Evolutionary conservation across 2,113 vertebrate genomes (phyloP).

Genomic region (Herpetotheres cachinnans): DNA sequence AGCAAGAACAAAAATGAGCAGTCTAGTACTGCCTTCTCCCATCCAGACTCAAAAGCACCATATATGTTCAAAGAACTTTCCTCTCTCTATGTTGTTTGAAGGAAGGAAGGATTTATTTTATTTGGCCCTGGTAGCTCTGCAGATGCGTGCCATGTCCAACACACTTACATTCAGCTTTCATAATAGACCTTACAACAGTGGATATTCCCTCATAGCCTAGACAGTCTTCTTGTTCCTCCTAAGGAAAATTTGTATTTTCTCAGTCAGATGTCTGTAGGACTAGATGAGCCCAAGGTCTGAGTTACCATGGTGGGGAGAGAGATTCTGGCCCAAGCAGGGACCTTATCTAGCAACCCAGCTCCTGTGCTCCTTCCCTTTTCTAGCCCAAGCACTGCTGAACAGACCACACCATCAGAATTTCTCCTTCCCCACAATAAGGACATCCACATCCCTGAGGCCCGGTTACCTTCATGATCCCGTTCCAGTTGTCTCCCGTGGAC

Average conservation of each 20-base stretch:
- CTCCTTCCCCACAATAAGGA: not conserved
- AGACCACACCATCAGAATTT: not conserved
- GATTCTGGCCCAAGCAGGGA: not conserved
- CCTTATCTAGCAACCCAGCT: not conserved
- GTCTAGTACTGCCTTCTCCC: not conserved
- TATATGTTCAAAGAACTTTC: not conserved
- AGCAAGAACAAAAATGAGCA: not conserved
- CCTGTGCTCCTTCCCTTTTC: not conserved
- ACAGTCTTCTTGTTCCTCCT: not conserved
- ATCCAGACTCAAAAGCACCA: not conserved
- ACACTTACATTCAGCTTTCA: not conserved
- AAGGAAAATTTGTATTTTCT: not conserved
- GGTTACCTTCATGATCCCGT: conserved; percentile 98
- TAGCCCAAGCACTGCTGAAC: not conserved
- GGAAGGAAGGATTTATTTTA: not conserved
- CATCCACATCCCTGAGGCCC: not conserved
- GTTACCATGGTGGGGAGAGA: not conserved
- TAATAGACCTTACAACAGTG: not conserved
- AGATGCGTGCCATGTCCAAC: not conserved
- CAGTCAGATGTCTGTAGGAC: not conserved
- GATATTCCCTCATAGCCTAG: not conserved
- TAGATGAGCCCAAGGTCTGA: not conserved
- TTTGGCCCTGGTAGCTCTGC: not conserved
- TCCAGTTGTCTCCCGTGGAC: conserved; percentile 98
- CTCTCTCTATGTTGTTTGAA: not conserved